Conservation (phyloP, 1,140 invertebrate genomes). For the Drosophila busckii region DNA sequence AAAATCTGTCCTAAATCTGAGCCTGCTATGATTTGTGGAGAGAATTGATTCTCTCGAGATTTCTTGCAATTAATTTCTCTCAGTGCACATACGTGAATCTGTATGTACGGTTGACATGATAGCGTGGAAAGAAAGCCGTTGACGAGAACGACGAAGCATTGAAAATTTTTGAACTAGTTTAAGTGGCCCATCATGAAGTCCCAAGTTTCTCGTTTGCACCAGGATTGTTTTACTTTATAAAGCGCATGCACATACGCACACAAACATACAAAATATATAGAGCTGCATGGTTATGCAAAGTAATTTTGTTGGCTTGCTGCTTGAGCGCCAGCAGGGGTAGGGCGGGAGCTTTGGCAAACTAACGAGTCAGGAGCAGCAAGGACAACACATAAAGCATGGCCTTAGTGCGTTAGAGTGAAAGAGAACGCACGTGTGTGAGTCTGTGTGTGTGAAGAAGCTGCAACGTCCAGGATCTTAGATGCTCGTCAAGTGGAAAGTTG, state of each 20-base stretch:
- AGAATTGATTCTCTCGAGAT: too few species aligned
- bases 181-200: constrained; percentile 77
- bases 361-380: constrained; percentile 44
- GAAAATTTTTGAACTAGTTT: constrained; percentile 76
- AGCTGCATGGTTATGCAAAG: constrained; percentile 75
- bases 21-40: too few species aligned
- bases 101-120: constrained; percentile 59
- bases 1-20: too few species aligned
- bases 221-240: constrained; percentile 77
- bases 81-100: constrained; percentile 10
- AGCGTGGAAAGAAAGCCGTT: constrained; percentile 50
- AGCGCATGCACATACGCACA: constrained; percentile 37
- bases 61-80: too few species aligned
- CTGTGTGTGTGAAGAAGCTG: constrained; percentile 39
- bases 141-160: constrained; percentile 48
- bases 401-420: neutral
- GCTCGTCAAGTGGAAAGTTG: constrained; percentile 25
- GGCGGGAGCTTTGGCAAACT: constrained; percentile 1
- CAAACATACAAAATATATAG: constrained; percentile 12
- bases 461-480: constrained; percentile 24
- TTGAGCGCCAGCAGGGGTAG: neutral
- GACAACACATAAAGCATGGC: constrained; percentile 65
- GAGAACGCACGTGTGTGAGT: constrained; percentile 12
- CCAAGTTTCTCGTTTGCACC: constrained; percentile 76
- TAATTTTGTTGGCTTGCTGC: constrained; percentile 69